Evolutionary conservation across 2,888 invertebrate genomes (phyloP), one percentile per base, ranked within the genome.

Genomic region (Torymus texanus): DNA sequence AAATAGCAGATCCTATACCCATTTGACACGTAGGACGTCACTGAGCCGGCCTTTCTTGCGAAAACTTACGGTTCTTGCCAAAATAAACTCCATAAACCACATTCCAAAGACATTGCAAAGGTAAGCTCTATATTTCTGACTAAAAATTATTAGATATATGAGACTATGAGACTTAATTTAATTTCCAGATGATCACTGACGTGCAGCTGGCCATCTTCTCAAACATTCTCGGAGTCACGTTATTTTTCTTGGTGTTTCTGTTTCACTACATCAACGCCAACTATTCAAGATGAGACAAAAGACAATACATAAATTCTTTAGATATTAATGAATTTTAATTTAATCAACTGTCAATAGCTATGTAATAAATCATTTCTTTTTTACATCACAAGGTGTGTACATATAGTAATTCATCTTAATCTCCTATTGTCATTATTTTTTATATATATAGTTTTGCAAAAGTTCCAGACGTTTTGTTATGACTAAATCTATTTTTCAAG

Each of bases 191-290:
- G 98, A 97, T 99, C 85, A 97, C 98, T 1, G 98, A 99, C 89
- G 95, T 98, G 61, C 98, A 99, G 91, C 91, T 99, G 84, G 98
- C 98, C 0, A 95, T 98, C 78, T 97, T 98, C 91, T 97, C 98
- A 84, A 99, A 99, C 91, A 95, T 98, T 83, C 91, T 98, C 83
- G 98, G 98, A 83, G 97, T 98, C 2, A 95, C 96, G 0, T 92
- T 97, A 58, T 97, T 98, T 88, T 92, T 98, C 71, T 91, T 98
- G 84, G 98, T 99, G n/a, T 97, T 99, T 68, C 92, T 98, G 1
- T 99, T 97, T 89, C 98, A 99, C 89, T 99, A 98, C 89, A 97
- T 98, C 74, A 95, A 96, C 84, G 97, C 97, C 0, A 97, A 96
- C 88, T 94, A 94, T 87, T 91, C 93, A 0, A 94, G 93, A 90